Evolutionary conservation across 2,888 invertebrate species (phyloP), one percentile per base, ranked within the genome.

Genomic region (Listrodromus nycthemerus): DNA sequence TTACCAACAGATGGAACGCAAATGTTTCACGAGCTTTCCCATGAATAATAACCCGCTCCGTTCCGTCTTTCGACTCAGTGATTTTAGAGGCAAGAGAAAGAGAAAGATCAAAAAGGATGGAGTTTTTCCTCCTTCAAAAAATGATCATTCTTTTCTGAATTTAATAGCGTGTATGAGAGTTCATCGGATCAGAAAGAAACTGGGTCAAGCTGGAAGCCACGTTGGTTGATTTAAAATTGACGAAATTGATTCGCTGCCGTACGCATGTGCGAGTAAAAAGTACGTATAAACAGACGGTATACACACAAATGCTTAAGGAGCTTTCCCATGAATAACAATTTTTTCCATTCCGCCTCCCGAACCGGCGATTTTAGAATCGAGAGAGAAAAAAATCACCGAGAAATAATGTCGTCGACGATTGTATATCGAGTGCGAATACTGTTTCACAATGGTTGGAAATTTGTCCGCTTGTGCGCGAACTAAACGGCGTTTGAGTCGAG

Each of bases 401-500:
- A 21, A 19, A 21, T 6, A 21, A 8, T 8, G 37, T 37, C 8
- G 8, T 19, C 21, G 24, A 27, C 41, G 37, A 61, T 30, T 48
- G 10, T 48, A 13, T 16, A 24, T 21, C 6, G 21, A 19, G 27
- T 21, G 16, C 61, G 63, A 61, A 19, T 19, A 6, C 21, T 16
- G 8, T 27, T 30, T 33, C 0, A 19, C 63, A 6, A 30, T 33
- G n/a, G 30, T 6, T 10, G 5, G 19, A 50, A 10, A 16, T 48
- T 30, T 30, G 80, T 74, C 70, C 69, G 63, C 76, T 76, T 77
- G 67, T 50, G 69, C 58, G n/a, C 33, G 41, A 83, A 85, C 80
- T 76, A 66, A 77, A 78, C 69, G 69, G 50, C 78, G 80, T 83
- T 85, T 73, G 74, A 83, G 83, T 85, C 66, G 50, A 65, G 78